Conservation (phyloP, 2,888 invertebrate genomes). For the Bibio marci region DNA sequence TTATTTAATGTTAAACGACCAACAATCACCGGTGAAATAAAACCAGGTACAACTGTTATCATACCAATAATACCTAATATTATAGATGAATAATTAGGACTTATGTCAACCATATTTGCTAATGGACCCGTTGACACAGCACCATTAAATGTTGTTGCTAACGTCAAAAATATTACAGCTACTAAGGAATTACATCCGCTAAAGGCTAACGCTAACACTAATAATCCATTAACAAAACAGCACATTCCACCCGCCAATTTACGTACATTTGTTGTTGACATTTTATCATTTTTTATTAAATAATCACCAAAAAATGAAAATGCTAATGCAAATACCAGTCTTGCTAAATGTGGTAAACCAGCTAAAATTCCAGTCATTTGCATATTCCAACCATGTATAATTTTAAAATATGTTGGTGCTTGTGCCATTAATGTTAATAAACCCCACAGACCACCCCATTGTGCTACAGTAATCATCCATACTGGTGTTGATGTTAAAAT, state of each 20-base stretch:
- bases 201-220: conserved; percentile 34
- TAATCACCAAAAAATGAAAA: conserved; percentile 34
- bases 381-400: conserved; percentile 41
- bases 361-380: conserved; percentile 30
- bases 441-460: conserved; percentile 41
- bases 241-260: conserved; percentile 36
- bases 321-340: conserved; percentile 32
- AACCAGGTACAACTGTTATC: conserved; percentile 31
- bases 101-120: background rate
- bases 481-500: conserved; percentile 35
- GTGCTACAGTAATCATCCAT: conserved; percentile 36
- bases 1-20: conserved; percentile 36
- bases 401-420: conserved; percentile 41
- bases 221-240: conserved; percentile 35
- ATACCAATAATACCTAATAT: conserved; percentile 34
- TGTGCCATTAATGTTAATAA: conserved; percentile 42
- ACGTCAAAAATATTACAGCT: conserved; percentile 35
- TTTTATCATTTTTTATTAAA: conserved; percentile 30
- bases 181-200: conserved; percentile 35
- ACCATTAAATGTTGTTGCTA: conserved; percentile 37
- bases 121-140: conserved; percentile 20
- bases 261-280: conserved; percentile 35
- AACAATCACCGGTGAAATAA: conserved; percentile 36
- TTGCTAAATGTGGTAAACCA: conserved; percentile 34
- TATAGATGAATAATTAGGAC: conserved; percentile 14